Evolutionary conservation across 2,113 vertebrate genomes (phyloP).

Genomic region (Cephalopterus ornatus): DNA sequence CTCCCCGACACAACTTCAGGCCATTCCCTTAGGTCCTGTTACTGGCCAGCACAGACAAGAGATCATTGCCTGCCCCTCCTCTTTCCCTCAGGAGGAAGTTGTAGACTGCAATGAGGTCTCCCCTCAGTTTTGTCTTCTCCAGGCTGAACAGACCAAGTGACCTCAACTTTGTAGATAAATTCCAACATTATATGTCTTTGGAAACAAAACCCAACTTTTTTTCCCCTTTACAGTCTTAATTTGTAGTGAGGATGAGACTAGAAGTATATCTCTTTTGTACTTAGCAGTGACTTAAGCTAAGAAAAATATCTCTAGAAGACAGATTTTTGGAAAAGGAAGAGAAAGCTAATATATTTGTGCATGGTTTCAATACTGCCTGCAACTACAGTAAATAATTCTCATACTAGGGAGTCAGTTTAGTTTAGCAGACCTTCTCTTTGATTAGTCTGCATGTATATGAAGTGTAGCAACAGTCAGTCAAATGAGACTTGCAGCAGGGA

Average conservation of each 20-base stretch:
- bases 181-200: background rate
- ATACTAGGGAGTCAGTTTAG: background rate
- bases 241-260: background rate
- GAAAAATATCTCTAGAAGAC: background rate
- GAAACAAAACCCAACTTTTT: background rate
- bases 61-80: background rate
- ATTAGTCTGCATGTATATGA: background rate
- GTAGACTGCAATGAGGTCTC: background rate
- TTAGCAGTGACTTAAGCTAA: background rate
- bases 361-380: background rate
- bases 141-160: background rate
- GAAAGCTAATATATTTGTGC: background rate
- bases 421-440: conserved; percentile 9
- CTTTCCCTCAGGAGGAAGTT: background rate
- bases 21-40: background rate
- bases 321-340: background rate
- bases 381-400: background rate
- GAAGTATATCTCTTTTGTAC: background rate
- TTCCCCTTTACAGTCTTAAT: background rate
- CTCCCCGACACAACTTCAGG: background rate
- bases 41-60: background rate
- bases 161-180: background rate
- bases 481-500: background rate
- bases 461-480: background rate
- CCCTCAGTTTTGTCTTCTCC: background rate